Conservation (phyloP, 2,113 vertebrate genomes). For the Oceanodroma tethys region DNA sequence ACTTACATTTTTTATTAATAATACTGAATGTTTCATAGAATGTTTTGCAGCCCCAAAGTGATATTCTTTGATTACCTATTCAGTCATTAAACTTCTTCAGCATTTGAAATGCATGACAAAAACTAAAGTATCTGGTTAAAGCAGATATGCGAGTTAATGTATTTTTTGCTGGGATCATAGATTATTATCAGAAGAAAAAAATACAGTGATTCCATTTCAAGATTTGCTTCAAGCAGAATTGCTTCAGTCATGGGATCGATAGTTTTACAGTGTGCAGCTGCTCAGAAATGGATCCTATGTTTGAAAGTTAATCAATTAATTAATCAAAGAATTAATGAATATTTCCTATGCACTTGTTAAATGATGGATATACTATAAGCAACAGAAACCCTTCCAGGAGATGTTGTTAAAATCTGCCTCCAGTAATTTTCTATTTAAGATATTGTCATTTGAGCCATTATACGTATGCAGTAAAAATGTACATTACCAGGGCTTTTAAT, state of each 20-base stretch:
- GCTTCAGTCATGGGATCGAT: conserved; percentile 15
- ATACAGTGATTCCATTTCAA: neutral
- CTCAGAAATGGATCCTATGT: neutral
- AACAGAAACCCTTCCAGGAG: neutral
- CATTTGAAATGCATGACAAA: neutral
- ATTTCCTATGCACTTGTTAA: neutral
- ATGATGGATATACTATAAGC: neutral
- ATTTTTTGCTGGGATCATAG: neutral
- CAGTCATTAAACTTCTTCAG: neutral
- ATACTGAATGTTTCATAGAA: neutral
- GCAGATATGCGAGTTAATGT: neutral
- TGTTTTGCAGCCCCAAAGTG: neutral
- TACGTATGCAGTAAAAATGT: neutral
- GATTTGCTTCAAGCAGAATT: conserved; percentile 13
- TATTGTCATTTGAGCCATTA: neutral
- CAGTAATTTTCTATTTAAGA: conserved; percentile 8
- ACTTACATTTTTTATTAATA: neutral
- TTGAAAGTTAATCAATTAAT: conserved; percentile 39
- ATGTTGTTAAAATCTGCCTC: conserved; percentile 7
- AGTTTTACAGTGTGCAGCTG: neutral
- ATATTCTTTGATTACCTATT: neutral
- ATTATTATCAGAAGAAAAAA: neutral
- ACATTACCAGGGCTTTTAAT: neutral
- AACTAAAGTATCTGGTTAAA: neutral
- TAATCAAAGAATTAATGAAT: conserved; percentile 32